A percentile compares a stretch with the other conserved stretches of the same genome.
phyloP scores from a whole-genome alignment of 2,113 vertebrate genomes.

The Nycticorax nycticorax region DNA sequence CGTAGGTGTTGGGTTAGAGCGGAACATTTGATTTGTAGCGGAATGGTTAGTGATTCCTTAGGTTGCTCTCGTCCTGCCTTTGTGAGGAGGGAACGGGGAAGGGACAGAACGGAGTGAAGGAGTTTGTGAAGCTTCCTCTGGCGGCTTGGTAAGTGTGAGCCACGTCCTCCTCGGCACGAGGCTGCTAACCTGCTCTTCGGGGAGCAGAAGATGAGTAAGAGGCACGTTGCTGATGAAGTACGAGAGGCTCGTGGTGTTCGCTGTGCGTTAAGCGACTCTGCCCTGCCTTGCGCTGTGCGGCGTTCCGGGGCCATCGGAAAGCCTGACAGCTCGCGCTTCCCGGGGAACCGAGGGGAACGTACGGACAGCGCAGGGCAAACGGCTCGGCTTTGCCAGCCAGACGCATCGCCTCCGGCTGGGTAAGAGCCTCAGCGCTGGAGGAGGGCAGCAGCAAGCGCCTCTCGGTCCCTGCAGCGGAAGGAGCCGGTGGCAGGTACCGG shows the following conservation, averaged over 20 bases:
- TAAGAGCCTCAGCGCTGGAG: background rate
- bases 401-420: fast-evolving
- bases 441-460: background rate
- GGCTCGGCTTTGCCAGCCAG: background rate
- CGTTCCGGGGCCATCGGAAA: background rate
- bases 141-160: background rate
- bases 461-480: fast-evolving
- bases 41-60: background rate
- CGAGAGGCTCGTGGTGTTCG: fast-evolving
- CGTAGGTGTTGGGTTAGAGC: background rate
- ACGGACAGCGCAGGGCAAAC: fast-evolving
- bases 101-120: background rate
- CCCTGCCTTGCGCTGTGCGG: fast-evolving
- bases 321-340: background rate
- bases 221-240: fast-evolving
- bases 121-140: background rate
- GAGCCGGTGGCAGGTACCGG: background rate
- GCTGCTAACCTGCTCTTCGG: background rate
- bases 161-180: background rate
- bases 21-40: fast-evolving
- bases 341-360: background rate
- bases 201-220: background rate
- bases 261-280: fast-evolving
- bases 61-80: background rate
- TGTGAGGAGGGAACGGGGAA: background rate